These are phyloP conservation scores for Rhabdophis nuchalis DNA, from an alignment of 2,797 vertebrate genomes.

Conservation along the genomic window DNA sequence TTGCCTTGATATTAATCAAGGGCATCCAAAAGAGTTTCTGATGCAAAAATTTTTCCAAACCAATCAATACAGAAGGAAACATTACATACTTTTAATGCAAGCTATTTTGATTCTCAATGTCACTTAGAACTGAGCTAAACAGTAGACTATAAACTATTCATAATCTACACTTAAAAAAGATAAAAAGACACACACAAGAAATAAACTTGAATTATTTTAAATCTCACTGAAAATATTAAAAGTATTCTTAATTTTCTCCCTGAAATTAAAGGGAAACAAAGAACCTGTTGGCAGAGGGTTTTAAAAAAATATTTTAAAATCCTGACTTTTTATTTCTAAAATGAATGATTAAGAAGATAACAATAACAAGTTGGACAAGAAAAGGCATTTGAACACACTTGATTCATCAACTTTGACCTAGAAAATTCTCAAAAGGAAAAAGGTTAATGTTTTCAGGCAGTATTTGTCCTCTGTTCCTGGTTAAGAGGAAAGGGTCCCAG, in stretches of 20 bases:
- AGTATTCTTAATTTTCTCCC: background rate
- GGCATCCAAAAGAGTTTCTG: background rate
- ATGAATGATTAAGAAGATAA: background rate
- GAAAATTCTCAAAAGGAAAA: background rate
- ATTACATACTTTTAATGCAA: background rate
- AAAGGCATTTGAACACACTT: background rate
- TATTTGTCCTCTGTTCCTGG: background rate
- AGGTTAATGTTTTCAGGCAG: background rate
- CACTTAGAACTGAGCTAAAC: background rate
- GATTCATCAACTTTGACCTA: background rate
- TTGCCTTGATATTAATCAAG: background rate
- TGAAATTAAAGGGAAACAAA: background rate
- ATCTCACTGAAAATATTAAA: background rate
- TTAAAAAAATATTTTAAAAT: background rate
- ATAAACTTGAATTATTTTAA: background rate
- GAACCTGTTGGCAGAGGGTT: background rate
- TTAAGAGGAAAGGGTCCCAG: background rate
- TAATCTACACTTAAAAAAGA: background rate
- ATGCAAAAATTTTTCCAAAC: background rate
- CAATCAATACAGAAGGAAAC: background rate
- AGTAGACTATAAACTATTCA: background rate
- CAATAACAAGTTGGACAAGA: background rate
- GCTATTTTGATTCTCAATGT: background rate
- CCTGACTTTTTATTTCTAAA: background rate
- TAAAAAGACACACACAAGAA: background rate